Evolutionary conservation across 2,888 invertebrate genomes (phyloP), one percentile per base, ranked within the genome.

Genomic region (Seira ritae): DNA sequence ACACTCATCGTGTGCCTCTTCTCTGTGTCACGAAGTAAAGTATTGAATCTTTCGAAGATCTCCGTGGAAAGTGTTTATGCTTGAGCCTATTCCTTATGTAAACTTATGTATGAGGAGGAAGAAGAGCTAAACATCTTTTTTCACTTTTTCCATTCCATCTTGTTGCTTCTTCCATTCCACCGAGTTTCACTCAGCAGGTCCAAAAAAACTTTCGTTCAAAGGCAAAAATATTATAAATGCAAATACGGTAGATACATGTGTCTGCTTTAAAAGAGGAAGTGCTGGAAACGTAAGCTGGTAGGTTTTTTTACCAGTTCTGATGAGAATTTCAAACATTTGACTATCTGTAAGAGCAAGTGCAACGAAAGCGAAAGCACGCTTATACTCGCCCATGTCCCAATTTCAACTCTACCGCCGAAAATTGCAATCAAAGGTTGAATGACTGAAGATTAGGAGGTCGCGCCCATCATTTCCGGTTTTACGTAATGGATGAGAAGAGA

Each of bases 131-230:
- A 65, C 68, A 76, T 76, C 31, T 46, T 74, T 74, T 74, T 19
- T 23, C 20, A 42, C 42, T 42, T 62, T 62, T 72, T 24, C 71
- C 31, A 17, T 42, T 67, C 66, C 66, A 71, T 79, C 80, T 80
- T 80, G 80, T 80, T 80, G 80, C 80, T 80, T 80, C 80, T 74
- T 73, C 73, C 72, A 55, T 50, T 15, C 55, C 23, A 23, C 22
- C 71, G 12, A 50, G 50, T 50, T n/a, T 55, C 20, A 50, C 74
- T 65, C 12, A 23, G 50, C 66, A 37, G 37, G 62, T 73, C 46
- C 19, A 66, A 50, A 50, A 50, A 50, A 50, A 42, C 24, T 74
- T 74, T 62, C 66, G 37, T 22, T 42, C 42, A 74, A 74, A 66
- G 46, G 50, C 50, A 50, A 73, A 74, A 74, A 74, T 66, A 74